These are phyloP conservation scores for Leucoraja erinaceus DNA, from an alignment of 2,113 vertebrate genomes.

Conservation along the genomic window DNA sequence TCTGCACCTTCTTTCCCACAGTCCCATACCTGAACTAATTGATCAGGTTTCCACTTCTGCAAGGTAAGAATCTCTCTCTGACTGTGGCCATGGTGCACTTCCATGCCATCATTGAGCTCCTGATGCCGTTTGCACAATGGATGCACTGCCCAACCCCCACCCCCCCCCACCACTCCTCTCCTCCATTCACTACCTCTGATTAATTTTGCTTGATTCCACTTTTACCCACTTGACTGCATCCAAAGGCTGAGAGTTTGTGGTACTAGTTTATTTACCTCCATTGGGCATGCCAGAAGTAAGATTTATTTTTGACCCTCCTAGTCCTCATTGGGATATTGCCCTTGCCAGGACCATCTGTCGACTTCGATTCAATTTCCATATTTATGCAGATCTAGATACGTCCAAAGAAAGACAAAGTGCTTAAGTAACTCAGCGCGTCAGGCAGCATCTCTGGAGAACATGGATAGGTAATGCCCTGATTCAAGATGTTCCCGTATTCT, in stretches of 20 bases:
- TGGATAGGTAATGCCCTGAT: too few relatives aligned
- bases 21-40: not conserved
- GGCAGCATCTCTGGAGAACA: too few relatives aligned
- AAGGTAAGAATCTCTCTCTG: not conserved
- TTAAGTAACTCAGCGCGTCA: too few relatives aligned
- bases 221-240: not conserved
- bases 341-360: not conserved
- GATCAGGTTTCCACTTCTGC: not conserved
- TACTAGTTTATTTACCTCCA: not conserved
- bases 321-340: not conserved
- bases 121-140: not conserved
- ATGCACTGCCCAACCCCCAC: not conserved
- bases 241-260: not conserved
- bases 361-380: not conserved
- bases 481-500: too few relatives aligned
- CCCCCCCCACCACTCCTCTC: not conserved
- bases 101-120: not conserved
- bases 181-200: not conserved
- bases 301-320: not conserved
- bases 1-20: too few relatives aligned
- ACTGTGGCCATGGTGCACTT: not conserved
- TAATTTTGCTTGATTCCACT: not conserved
- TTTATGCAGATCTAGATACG: not conserved
- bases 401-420: too few relatives aligned
- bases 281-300: not conserved